Evolutionary conservation across 1,140 invertebrate genomes (phyloP).

Genomic region (Macrocentrus cingulum): DNA sequence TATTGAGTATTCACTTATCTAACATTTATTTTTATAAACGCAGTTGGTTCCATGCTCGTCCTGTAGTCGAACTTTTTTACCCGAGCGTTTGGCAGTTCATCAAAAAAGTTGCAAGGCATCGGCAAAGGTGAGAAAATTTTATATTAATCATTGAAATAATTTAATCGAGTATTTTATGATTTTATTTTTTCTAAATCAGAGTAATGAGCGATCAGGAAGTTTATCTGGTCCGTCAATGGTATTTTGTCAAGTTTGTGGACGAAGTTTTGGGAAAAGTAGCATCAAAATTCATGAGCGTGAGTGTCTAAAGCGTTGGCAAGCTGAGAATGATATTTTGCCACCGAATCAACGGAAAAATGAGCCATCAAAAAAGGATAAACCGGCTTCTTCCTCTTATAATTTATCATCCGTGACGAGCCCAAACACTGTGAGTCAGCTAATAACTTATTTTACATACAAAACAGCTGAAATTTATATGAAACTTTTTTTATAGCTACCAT

Average conservation of each 20-base stretch:
- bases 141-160: too few relatives aligned
- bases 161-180: not conserved
- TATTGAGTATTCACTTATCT: too few relatives aligned
- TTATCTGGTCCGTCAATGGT: slow-evolving; percentile 34
- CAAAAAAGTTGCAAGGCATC: slow-evolving; percentile 62
- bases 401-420: slow-evolving; percentile 18
- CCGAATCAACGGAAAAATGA: slow-evolving; percentile 36
- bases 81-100: slow-evolving; percentile 67
- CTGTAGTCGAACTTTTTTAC: slow-evolving; percentile 67
- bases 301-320: slow-evolving; percentile 74
- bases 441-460: not conserved
- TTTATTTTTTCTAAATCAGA: slow-evolving; percentile 6
- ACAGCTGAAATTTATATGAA: not conserved
- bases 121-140: slow-evolving; percentile 2
- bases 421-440: slow-evolving; percentile 34
- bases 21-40: slow-evolving; percentile 46
- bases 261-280: slow-evolving; percentile 71
- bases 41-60: slow-evolving; percentile 66
- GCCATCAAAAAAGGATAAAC: not conserved
- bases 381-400: slow-evolving; percentile 5
- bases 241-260: slow-evolving; percentile 73
- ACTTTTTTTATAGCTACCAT: too few relatives aligned
- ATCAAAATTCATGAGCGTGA: slow-evolving; percentile 77
- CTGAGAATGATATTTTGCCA: slow-evolving; percentile 66
- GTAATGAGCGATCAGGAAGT: slow-evolving; percentile 13